These are phyloP conservation scores for Tetragonula clypearis DNA, from an alignment of 1,140 invertebrate species.

Conservation along the genomic window DNA sequence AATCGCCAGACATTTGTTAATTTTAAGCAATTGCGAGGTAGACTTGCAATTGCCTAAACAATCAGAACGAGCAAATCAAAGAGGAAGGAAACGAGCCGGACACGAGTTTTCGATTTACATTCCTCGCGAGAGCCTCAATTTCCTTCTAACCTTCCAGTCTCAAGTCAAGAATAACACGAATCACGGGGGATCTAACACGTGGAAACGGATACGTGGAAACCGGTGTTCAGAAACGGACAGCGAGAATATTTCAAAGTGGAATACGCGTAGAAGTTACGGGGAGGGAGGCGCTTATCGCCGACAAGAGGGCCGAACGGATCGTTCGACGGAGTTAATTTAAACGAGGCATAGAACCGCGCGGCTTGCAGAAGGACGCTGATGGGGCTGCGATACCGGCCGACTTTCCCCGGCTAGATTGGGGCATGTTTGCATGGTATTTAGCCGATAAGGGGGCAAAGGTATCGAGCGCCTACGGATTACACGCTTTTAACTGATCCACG, in stretches of 20 bases:
- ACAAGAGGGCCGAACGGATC: background rate
- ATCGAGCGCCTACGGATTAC: slow-evolving; percentile 69
- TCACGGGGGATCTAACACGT: background rate
- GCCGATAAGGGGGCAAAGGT: slow-evolving; percentile 66
- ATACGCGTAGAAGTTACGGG: background rate
- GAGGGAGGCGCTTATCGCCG: background rate
- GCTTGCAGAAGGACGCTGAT: slow-evolving; percentile 51
- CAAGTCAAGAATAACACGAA: background rate
- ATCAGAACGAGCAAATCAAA: no score
- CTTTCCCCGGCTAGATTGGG: slow-evolving; percentile 66
- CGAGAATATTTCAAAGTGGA: background rate
- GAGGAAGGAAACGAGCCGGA: background rate
- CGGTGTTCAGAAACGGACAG: background rate
- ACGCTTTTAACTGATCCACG: slow-evolving; percentile 69
- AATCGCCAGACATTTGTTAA: background rate
- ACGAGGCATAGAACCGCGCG: slow-evolving; percentile 32
- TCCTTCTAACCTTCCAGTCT: background rate
- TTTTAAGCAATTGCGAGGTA: background rate
- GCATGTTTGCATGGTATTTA: slow-evolving; percentile 74
- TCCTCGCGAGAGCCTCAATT: background rate
- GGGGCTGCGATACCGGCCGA: slow-evolving; percentile 58
- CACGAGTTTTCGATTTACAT: background rate
- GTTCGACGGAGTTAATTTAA: slow-evolving; percentile 56
- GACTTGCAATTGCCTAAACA: no score
- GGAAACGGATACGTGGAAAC: background rate